Evolutionary conservation across 2,113 vertebrate species (phyloP).

Genomic region (Phoenicopterus ruber): DNA sequence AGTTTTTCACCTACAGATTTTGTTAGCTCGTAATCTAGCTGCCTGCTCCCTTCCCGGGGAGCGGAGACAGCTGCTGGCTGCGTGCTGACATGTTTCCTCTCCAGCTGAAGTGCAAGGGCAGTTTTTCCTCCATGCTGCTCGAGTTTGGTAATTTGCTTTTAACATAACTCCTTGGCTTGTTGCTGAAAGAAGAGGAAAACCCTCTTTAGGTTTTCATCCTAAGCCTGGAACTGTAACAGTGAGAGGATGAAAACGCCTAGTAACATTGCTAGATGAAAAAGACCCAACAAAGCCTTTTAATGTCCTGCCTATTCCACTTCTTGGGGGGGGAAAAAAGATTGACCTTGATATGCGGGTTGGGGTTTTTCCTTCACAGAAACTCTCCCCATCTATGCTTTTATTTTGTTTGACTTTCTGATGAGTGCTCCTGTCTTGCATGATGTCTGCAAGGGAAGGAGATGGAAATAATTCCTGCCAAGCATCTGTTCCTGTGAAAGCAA

Average conservation of each 20-base stretch:
- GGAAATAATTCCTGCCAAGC: slow-evolving; percentile 1
- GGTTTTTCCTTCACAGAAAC: neutral
- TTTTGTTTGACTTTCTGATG: neutral
- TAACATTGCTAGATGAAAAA: neutral
- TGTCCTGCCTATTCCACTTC: neutral
- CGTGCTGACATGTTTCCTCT: neutral
- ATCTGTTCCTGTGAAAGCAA: slow-evolving; percentile 18
- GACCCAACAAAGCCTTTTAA: neutral
- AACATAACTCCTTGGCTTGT: neutral
- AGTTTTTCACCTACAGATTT: slow-evolving; percentile 22
- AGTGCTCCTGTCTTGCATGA: neutral
- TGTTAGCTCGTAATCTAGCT: neutral
- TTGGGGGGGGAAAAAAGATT: neutral
- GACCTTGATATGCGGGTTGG: neutral
- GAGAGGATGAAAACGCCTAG: neutral
- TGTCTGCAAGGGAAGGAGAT: neutral
- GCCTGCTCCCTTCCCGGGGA: neutral
- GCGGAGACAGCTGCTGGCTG: neutral
- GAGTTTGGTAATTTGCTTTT: neutral
- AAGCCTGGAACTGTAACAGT: neutral
- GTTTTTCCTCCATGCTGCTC: neutral
- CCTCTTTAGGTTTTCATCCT: neutral
- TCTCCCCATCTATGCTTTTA: neutral
- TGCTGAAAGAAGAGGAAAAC: neutral
- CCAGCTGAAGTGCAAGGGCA: neutral